These are phyloP conservation scores for Andricus curvator DNA, from an alignment of 2,888 invertebrate genomes.

Conservation along the genomic window DNA sequence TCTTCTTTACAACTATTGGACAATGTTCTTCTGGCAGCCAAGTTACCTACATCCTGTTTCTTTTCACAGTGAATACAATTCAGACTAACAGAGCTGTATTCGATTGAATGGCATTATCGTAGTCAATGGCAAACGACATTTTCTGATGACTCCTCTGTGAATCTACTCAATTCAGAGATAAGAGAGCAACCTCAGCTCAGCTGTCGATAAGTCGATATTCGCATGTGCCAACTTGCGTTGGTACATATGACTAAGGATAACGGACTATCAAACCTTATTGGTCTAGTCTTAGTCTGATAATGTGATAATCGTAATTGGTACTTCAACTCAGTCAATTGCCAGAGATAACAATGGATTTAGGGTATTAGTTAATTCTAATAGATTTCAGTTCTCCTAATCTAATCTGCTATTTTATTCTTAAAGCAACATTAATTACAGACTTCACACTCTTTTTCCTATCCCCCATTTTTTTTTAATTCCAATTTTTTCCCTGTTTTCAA, in stretches of 20 bases:
- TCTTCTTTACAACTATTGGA: too few relatives aligned
- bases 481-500: too few relatives aligned
- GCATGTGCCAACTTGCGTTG: neutral
- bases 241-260: neutral
- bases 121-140: conserved; percentile 13
- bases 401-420: neutral
- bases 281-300: neutral
- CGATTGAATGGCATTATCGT: conserved; percentile 32
- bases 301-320: conserved; percentile 9
- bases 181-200: conserved; percentile 21
- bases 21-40: conserved; percentile 18
- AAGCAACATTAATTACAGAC: too few relatives aligned
- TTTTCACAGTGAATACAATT: conserved; percentile 29
- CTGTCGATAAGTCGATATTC: conserved; percentile 1
- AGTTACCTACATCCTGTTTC: conserved; percentile 27
- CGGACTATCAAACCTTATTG: conserved; percentile 8
- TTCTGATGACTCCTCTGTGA: conserved; percentile 21
- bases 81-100: conserved; percentile 1
- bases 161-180: conserved; percentile 31
- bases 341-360: too few relatives aligned
- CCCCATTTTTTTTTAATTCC: too few relatives aligned
- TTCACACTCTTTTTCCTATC: too few relatives aligned
- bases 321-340: neutral
- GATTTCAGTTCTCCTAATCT: neutral
- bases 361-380: neutral